Evolutionary conservation across 2,113 vertebrate genomes (phyloP).

Genomic region (Indicator indicator): DNA sequence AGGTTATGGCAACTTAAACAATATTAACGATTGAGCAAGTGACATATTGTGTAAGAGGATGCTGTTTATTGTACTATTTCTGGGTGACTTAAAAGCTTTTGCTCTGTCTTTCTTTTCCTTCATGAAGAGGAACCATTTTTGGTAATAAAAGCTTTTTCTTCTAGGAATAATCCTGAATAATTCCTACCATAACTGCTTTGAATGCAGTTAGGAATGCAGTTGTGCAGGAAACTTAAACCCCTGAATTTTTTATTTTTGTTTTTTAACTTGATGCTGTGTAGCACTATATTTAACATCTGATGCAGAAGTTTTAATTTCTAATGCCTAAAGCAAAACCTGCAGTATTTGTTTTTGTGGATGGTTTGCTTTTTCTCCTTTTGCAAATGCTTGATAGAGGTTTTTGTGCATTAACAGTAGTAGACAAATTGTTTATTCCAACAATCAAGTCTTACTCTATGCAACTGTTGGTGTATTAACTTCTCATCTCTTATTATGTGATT

Average conservation of each 20-base stretch:
- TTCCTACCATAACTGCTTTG: neutral
- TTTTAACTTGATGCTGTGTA: neutral
- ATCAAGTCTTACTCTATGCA: neutral
- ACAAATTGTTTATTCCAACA: neutral
- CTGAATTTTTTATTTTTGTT: neutral
- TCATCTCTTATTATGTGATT: neutral
- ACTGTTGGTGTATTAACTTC: neutral
- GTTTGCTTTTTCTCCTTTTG: neutral
- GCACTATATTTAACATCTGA: neutral
- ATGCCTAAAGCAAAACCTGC: neutral
- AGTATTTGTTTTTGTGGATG: neutral
- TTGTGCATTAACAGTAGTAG: neutral
- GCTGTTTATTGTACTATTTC: conserved; percentile 8
- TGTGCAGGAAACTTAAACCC: neutral
- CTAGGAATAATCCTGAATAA: neutral
- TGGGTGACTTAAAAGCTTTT: conserved; percentile 2
- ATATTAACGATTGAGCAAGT: neutral
- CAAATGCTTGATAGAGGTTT: neutral
- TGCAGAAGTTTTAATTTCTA: neutral
- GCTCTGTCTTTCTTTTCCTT: neutral
- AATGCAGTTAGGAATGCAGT: neutral
- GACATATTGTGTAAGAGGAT: neutral
- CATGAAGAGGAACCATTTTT: neutral
- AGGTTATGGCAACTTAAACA: neutral
- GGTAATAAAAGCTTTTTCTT: conserved; percentile 1